phyloP scores from a whole-genome alignment of 2,797 vertebrate species.

The Liparis tanakae region DNA sequence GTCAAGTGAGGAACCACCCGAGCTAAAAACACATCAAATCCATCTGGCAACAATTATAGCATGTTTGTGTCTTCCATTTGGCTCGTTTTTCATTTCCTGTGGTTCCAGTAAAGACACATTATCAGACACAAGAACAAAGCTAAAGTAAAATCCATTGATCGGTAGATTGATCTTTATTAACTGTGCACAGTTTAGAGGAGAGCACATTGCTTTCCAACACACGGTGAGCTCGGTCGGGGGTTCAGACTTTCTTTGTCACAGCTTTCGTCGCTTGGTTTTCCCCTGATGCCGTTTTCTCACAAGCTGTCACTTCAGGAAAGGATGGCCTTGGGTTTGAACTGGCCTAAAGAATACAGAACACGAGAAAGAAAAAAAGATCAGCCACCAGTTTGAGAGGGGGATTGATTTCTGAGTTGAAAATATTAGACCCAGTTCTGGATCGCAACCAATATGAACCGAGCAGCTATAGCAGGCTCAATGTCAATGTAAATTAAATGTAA shows the following conservation, averaged over 20 bases:
- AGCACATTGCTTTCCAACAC: slow-evolving; percentile 35
- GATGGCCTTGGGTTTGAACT: slow-evolving; percentile 24
- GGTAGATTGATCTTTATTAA: slow-evolving; percentile 26
- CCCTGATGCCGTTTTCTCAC: slow-evolving; percentile 33
- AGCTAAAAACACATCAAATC: slow-evolving; percentile 6
- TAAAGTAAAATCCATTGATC: slow-evolving; percentile 6
- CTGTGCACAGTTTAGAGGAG: slow-evolving; percentile 11
- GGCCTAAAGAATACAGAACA: slow-evolving; percentile 27
- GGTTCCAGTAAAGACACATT: slow-evolving; percentile 18
- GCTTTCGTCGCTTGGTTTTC: slow-evolving; percentile 22
- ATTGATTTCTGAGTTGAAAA: slow-evolving; percentile 22
- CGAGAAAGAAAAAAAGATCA: neutral
- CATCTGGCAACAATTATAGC: slow-evolving; percentile 5
- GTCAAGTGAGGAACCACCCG: neutral
- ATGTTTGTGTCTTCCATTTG: slow-evolving; percentile 4
- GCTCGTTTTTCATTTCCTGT: neutral
- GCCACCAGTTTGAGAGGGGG: slow-evolving; percentile 1
- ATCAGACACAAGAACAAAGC: slow-evolving; percentile 4
- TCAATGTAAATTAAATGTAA: neutral
- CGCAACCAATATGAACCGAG: neutral
- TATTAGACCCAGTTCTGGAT: neutral
- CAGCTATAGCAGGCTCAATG: neutral
- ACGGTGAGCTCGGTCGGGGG: slow-evolving; percentile 6
- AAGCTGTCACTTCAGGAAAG: slow-evolving; percentile 45
- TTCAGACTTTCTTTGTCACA: slow-evolving; percentile 37